phyloP scores from a whole-genome alignment of 2,888 invertebrate genomes.

The Agonopterix subpropinquella region DNA sequence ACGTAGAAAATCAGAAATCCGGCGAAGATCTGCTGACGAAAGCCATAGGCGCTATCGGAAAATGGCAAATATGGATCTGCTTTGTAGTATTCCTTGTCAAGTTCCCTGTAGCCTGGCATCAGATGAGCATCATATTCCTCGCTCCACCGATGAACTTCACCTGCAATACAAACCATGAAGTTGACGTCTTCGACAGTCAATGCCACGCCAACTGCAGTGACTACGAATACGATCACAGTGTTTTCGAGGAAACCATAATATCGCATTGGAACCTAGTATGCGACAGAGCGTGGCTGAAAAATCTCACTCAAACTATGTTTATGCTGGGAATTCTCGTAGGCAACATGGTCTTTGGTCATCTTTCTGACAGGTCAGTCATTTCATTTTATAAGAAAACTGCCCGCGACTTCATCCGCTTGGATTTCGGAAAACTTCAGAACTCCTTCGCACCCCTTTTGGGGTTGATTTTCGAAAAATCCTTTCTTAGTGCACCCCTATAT shows the following conservation, averaged over 20 bases:
- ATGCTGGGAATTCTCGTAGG: slow-evolving; percentile 87
- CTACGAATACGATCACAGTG: slow-evolving; percentile 77
- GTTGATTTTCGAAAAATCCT: too few relatives aligned
- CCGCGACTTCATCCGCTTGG: too few relatives aligned
- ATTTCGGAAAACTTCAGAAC: too few relatives aligned
- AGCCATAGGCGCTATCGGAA: slow-evolving; percentile 82
- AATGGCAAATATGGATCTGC: slow-evolving; percentile 85
- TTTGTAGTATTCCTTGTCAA: slow-evolving; percentile 81
- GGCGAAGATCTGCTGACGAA: slow-evolving; percentile 79
- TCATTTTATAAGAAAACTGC: not conserved
- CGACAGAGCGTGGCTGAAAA: slow-evolving; percentile 78
- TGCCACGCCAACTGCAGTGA: slow-evolving; percentile 74
- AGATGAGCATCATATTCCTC: slow-evolving; percentile 85
- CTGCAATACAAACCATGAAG: slow-evolving; percentile 43
- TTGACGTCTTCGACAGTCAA: slow-evolving; percentile 51
- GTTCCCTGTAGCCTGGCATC: slow-evolving; percentile 88
- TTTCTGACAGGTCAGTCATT: slow-evolving; percentile 81
- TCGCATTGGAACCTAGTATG: slow-evolving; percentile 87
- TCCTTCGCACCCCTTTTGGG: too few relatives aligned
- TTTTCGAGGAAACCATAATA: slow-evolving; percentile 83
- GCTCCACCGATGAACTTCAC: slow-evolving; percentile 79
- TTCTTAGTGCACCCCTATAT: too few relatives aligned
- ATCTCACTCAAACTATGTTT: slow-evolving; percentile 85
- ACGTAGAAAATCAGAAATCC: slow-evolving; percentile 36
- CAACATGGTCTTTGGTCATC: slow-evolving; percentile 83